Evolutionary conservation across 2,113 vertebrate genomes (phyloP).

Genomic region (Podarcis muralis): DNA sequence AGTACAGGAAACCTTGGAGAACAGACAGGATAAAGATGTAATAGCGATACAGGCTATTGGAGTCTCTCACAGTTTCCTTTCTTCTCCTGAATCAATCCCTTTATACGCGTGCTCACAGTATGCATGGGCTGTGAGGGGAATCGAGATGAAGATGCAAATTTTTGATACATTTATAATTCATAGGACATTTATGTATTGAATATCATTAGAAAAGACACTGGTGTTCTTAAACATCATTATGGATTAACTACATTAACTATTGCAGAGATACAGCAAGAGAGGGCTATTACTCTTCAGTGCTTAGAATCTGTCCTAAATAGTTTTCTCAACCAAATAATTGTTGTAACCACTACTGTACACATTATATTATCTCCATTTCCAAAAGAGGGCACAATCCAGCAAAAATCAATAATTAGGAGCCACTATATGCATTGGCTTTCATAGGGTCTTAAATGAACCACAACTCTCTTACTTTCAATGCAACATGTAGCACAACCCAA

Average conservation of each 20-base stretch:
- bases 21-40: background rate
- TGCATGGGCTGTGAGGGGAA: background rate
- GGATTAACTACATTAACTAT: slow-evolving; percentile 18
- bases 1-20: no score
- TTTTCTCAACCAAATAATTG: background rate
- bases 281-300: background rate
- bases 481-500: background rate
- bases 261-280: background rate
- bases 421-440: background rate
- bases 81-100: background rate
- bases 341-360: background rate
- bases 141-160: background rate
- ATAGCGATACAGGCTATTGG: background rate
- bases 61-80: background rate
- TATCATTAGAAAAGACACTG: slow-evolving; percentile 12
- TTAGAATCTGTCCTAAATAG: background rate
- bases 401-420: background rate
- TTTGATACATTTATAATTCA: background rate
- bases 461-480: background rate
- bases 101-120: background rate
- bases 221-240: slow-evolving; percentile 5
- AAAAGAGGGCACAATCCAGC: background rate
- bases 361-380: background rate
- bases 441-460: background rate
- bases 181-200: slow-evolving; percentile 11